Conservation (phyloP, 2,888 invertebrate genomes). For the Mellilla xanthometata region DNA sequence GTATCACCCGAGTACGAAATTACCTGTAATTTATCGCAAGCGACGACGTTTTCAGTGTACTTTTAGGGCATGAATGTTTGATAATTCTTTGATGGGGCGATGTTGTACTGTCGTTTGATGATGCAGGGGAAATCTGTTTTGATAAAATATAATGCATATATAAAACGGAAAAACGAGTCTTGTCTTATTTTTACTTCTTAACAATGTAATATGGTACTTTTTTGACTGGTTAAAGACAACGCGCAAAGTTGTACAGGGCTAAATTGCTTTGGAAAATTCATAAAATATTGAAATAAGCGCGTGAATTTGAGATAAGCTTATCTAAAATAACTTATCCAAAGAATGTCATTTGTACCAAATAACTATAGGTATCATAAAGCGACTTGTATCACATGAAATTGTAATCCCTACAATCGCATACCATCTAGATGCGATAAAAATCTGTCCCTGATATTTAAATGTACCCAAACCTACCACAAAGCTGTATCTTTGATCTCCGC, state of each 20-base stretch:
- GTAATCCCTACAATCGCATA: neutral
- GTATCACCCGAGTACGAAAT: constrained; percentile 80
- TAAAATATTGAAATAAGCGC: too few species aligned
- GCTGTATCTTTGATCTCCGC: constrained; percentile 24
- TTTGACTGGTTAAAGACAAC: too few species aligned
- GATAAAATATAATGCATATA: too few species aligned
- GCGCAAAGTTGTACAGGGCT: too few species aligned
- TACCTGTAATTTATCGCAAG: constrained; percentile 79
- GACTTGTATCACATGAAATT: neutral
- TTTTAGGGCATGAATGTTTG: constrained; percentile 44
- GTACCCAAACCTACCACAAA: constrained; percentile 9
- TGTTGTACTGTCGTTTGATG: constrained; percentile 8
- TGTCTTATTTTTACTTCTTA: too few species aligned
- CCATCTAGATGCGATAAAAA: neutral
- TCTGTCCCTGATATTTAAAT: constrained; percentile 6
- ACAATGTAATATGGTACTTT: too few species aligned
- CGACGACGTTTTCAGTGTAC: constrained; percentile 49
- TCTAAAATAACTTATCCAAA: too few species aligned
- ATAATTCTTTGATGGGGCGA: constrained; percentile 33
- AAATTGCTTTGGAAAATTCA: too few species aligned
- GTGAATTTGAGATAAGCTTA: too few species aligned
- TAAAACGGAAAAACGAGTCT: too few species aligned
- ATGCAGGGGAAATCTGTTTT: neutral
- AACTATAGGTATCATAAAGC: neutral
- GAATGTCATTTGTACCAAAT: too few species aligned